A percentile compares a stretch with the other conserved stretches of the same genome.
Conservation (phyloP, 2,797 vertebrate species). For the Acomys russatus region DNA sequence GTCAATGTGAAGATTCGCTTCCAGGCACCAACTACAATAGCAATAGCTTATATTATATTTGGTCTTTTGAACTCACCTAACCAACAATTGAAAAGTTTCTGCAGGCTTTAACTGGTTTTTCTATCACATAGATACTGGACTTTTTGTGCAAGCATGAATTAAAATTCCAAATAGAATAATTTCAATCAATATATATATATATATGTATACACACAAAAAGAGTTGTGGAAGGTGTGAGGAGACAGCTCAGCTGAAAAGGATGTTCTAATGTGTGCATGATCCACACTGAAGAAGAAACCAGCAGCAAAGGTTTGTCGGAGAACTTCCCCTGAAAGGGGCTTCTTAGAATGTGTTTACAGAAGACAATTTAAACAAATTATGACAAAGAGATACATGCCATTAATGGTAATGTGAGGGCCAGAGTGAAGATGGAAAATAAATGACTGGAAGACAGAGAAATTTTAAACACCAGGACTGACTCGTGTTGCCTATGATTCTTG, state of each 20-base stretch:
- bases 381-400: not conserved
- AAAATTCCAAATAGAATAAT: not conserved
- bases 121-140: not conserved
- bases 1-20: not conserved
- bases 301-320: not conserved
- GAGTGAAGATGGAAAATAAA: not conserved
- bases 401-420: not conserved
- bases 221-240: not conserved
- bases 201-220: not conserved
- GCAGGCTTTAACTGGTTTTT: not conserved
- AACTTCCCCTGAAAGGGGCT: not conserved
- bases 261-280: not conserved
- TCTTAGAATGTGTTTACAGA: not conserved
- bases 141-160: not conserved
- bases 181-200: not conserved
- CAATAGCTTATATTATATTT: not conserved
- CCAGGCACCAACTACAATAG: not conserved
- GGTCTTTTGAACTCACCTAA: not conserved
- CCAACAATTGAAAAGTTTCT: not conserved
- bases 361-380: not conserved
- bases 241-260: not conserved
- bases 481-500: not conserved
- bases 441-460: not conserved
- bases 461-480: not conserved
- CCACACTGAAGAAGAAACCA: not conserved